Evolutionary conservation across 2,113 vertebrate species (phyloP), one percentile per base, ranked within the genome.

Genomic region (Felis chaus): DNA sequence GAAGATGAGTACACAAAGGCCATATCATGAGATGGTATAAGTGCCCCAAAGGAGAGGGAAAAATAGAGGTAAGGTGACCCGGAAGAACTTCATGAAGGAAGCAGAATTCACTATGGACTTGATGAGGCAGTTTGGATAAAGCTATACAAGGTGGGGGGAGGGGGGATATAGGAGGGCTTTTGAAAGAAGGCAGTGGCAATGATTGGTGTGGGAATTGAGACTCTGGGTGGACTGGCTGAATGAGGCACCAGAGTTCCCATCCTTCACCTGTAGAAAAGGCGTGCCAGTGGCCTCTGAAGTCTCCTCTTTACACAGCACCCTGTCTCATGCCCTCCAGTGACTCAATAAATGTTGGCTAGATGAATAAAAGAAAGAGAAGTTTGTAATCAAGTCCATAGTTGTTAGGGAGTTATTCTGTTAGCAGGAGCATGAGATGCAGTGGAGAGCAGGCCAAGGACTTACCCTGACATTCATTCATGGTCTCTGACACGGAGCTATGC

Each of bases 311-410:
- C 14, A 14, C 0, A 29, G 15, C 2, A 61, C 19, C 10, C 33
- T 11, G 23, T 14, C 69, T 39, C 45, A 2, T 27, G 5, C n/a
- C 15, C 2, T 4, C 3, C 23, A 21, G 21, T 1, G 3, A 8
- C 50, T 48, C n/a, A 66, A 0, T 45, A 23, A 55, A 25, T 36
- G n/a, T 50, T 81, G 90, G 14, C 27, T 50, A 41, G 36, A 48
- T 45, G 50, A 41, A 68, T 68, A 15, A 88, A 82, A 83, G 33
- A 33, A 63, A 69, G 31, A 69, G 3, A 55, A 0, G 4, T 66
- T 89, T 66, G 3, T 27, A 86, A 65, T 73, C 31, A 25, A 50
- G 78, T 6, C 19, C n/a, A 55, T 16, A 57, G 29, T 45, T 16
- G 55, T 57, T 45, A 45, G 21, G 14, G 14, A 68, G 9, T 50